Evolutionary conservation across 2,888 invertebrate genomes (phyloP), one percentile per base, ranked within the genome.

Genomic region (Xestia sexstrigata): DNA sequence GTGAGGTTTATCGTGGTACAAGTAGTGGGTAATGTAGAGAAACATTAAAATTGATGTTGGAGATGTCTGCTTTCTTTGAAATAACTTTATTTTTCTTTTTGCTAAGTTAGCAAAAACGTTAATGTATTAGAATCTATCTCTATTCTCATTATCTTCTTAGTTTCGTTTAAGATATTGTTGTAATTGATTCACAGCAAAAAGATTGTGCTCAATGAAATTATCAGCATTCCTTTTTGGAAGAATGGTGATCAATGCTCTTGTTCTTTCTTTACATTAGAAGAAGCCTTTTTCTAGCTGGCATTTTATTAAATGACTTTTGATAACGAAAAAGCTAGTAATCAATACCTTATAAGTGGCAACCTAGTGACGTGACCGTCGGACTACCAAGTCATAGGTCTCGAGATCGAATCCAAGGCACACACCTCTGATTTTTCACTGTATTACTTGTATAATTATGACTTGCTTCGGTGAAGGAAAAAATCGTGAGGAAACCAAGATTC

Each of bases 1-100:
- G 62, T 55, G 23, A 49, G 62, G 71, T 80, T 74, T 71, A 84
- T 76, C 55, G 60, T 26, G 52, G 70, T 70, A 49, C 65, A 76
- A 85, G 65, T 80, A 69, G 74, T 68, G 70, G 70, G 67, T 84
- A 83, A 83, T 81, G 85, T 70, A 81, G 67, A 76, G 62, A 60
- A 20, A 70, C 73, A 68, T 84, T 84, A 81, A 84, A 71, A 73
- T 81, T 70, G 52, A 84, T 81, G 72, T 67, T 47, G 30, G 52
- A 42, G 55, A 58, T 60, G 45, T 68, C 58, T 79, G 60, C 66
- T 70, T 49, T 63, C 70, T 79, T 84, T 45, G 77, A 79, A 45
- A 82, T 62, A 58, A 67, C 39, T 72, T 71, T 73, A 23, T 82
- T 55, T 76, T 68, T 78, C 47, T 77, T 62, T 23, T 67, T 26